Percentiles rank a stretch among this genome's conserved stretches.
phyloP scores from a whole-genome alignment of 2,797 vertebrate species.

The Liparis tanakae region DNA sequence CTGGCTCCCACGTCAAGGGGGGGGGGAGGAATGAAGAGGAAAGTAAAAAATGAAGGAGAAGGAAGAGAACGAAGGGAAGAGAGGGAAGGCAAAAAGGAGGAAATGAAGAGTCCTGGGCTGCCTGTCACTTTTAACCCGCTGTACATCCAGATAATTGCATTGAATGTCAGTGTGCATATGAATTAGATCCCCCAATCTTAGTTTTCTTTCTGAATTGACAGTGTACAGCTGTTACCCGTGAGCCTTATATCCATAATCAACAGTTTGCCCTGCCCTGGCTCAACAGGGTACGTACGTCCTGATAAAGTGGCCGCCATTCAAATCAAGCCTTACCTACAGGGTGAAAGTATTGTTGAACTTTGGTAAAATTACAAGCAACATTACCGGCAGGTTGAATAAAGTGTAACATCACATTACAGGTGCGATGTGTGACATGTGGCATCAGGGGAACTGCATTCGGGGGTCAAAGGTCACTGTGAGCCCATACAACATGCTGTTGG shows the following conservation, averaged over 20 bases:
- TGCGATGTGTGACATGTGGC: background rate
- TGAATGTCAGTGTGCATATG: slow-evolving; percentile 6
- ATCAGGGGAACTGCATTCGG: no score
- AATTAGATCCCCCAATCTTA: background rate
- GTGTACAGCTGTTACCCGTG: slow-evolving; percentile 7
- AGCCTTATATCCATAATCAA: slow-evolving; percentile 11
- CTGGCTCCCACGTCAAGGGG: slow-evolving; percentile 49
- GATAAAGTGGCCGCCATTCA: background rate
- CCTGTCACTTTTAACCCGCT: slow-evolving; percentile 12
- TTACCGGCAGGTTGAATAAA: background rate
- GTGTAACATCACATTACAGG: background rate
- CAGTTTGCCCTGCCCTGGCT: background rate
- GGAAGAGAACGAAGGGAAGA: slow-evolving; percentile 20
- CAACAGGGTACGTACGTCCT: background rate
- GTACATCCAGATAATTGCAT: slow-evolving; percentile 10
- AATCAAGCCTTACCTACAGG: background rate
- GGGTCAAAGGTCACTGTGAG: no score
- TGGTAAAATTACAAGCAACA: slow-evolving; percentile 8
- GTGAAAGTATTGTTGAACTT: background rate
- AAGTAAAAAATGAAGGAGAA: slow-evolving; percentile 34
- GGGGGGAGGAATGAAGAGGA: slow-evolving; percentile 18
- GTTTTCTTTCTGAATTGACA: slow-evolving; percentile 21
- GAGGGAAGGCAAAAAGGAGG: slow-evolving; percentile 21
- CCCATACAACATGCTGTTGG: no score
- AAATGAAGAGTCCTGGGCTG: slow-evolving; percentile 5